These are phyloP conservation scores for Drosophila gunungcola DNA, from an alignment of 1,140 invertebrate genomes.

Conservation along the genomic window DNA sequence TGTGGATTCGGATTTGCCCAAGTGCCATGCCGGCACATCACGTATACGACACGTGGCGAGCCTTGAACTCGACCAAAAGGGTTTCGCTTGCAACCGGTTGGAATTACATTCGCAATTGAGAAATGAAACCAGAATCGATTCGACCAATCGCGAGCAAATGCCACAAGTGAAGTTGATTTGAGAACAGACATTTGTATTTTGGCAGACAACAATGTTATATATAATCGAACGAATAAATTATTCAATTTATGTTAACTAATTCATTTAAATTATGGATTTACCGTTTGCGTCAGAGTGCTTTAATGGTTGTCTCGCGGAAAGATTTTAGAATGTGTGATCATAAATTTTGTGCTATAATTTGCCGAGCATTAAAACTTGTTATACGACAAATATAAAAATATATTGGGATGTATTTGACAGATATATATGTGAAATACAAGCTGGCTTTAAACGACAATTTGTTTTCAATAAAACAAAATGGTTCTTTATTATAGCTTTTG, in stretches of 20 bases:
- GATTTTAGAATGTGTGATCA: constrained; percentile 29
- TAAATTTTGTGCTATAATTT: constrained; percentile 28
- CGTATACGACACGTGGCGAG: constrained; percentile 77
- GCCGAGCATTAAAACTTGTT: constrained; percentile 37
- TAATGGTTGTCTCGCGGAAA: constrained; percentile 22
- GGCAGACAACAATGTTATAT: constrained; percentile 1
- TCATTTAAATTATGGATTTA: constrained; percentile 35
- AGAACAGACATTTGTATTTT: constrained; percentile 15
- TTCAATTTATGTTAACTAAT: constrained; percentile 45
- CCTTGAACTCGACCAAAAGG: constrained; percentile 70
- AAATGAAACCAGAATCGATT: constrained; percentile 41
- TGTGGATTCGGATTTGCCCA: constrained; percentile 44
- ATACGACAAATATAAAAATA: constrained; percentile 16
- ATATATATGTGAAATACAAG: constrained; percentile 8
- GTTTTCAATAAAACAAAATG: not conserved
- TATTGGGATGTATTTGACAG: not conserved
- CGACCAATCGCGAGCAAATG: constrained; percentile 27
- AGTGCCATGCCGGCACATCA: constrained; percentile 62
- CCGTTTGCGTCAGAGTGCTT: constrained; percentile 29
- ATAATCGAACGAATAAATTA: constrained; percentile 32
- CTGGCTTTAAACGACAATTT: not conserved
- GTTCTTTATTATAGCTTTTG: not conserved
- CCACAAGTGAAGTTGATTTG: constrained; percentile 34
- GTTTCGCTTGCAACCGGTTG: constrained; percentile 41
- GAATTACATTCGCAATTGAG: constrained; percentile 35